A percentile compares a stretch with the other conserved stretches of the same genome.
These are phyloP conservation scores for Hemicordylus capensis DNA, from an alignment of 2,113 vertebrate species.

Conservation along the genomic window DNA sequence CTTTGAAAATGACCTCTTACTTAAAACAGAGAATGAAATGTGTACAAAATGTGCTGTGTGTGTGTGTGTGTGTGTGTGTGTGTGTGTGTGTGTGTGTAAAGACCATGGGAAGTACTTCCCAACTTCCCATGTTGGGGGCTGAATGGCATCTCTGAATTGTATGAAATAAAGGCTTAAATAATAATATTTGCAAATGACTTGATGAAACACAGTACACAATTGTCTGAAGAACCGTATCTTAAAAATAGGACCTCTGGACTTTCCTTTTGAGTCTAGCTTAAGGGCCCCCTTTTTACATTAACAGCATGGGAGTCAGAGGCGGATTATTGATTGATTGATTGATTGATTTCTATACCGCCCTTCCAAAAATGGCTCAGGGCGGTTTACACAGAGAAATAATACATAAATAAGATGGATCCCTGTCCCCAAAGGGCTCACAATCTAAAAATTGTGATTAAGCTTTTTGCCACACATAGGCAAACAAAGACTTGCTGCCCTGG, in stretches of 20 bases:
- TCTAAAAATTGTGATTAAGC: no score
- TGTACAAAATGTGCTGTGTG: slow-evolving; percentile 6
- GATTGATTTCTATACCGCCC: no score
- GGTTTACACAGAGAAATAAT: no score
- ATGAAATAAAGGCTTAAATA: background rate
- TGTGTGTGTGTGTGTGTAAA: background rate
- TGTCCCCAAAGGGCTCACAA: no score
- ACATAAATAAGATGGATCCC: no score
- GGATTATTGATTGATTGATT: no score
- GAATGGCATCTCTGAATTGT: slow-evolving; percentile 11
- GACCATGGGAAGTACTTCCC: background rate
- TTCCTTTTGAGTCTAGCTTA: background rate
- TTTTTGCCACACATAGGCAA: no score
- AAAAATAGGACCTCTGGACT: background rate
- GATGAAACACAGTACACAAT: background rate
- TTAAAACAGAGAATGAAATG: background rate
- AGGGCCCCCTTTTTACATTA: background rate
- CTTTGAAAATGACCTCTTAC: background rate
- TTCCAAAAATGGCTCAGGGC: no score
- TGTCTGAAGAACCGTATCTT: background rate
- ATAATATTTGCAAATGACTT: background rate
- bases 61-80: background rate
- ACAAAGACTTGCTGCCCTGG: no score
- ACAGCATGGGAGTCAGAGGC: background rate
- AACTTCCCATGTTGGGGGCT: background rate